Evolutionary conservation across 2,113 vertebrate genomes (phyloP).

Genomic region (Morone chrysops): DNA sequence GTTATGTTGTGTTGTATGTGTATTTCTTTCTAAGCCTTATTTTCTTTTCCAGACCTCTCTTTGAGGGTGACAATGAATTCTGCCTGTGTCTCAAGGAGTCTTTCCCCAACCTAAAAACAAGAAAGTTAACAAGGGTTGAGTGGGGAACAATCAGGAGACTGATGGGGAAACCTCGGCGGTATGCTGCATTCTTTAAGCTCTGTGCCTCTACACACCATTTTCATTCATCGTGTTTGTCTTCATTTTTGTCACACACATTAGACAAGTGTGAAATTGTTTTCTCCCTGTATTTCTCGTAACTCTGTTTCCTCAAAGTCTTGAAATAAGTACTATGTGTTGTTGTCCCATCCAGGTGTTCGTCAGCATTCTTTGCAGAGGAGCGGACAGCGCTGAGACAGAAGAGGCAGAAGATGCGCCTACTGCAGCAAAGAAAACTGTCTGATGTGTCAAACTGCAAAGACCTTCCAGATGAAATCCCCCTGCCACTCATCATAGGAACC

Average conservation of each 20-base stretch:
- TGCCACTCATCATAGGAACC: conserved; percentile 97
- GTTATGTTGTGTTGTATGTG: not conserved
- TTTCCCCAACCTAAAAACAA: conserved; percentile 97
- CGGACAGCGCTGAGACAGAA: conserved; percentile 95
- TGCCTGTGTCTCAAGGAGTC: conserved; percentile 98
- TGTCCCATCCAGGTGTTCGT: conserved; percentile 90
- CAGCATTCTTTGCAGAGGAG: conserved; percentile 98
- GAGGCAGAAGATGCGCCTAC: conserved; percentile 94
- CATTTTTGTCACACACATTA: not conserved
- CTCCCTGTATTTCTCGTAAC: not conserved
- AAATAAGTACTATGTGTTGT: not conserved
- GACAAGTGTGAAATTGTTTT: not conserved
- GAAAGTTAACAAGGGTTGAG: conserved; percentile 96
- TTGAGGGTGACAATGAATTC: conserved; percentile 99
- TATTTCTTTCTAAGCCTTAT: not conserved
- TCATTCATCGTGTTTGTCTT: not conserved
- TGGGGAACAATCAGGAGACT: conserved; percentile 97
- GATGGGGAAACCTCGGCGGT: conserved; percentile 99
- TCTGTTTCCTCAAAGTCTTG: not conserved
- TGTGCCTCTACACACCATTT: not conserved
- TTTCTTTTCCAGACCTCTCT: conserved; percentile 90
- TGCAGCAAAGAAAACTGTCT: conserved; percentile 96
- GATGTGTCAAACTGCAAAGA: conserved; percentile 98
- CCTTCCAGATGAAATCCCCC: conserved; percentile 97
- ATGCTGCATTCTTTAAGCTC: conserved; percentile 37